Base-by-base conservation (phyloP, 2,888 invertebrate genomes). In the Osmoderma eremita region DNA sequence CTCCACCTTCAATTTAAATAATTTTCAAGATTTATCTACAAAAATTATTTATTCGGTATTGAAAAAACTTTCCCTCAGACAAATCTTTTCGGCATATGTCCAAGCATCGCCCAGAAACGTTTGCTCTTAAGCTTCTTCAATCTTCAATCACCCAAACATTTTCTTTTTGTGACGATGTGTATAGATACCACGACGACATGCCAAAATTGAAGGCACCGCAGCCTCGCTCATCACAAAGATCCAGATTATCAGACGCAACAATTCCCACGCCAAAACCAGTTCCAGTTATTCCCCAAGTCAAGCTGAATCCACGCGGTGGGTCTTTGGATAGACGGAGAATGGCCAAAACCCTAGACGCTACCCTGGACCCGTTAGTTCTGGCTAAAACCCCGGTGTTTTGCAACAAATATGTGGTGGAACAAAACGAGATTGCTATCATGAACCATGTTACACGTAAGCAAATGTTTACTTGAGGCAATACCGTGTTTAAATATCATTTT, bases 381-480 rank as follows among this genome's bases (percentile, higher is more conserved):
- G 85, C 85, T 38, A 85, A 85, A 69, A 85, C 86, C 0, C 88
- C 90, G 0, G 88, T 91, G 38, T 83, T 91, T 42, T 90, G 88
- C 77, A 92, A 92, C 79, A 88, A 86, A 72, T 92, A 91, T 77
- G 90, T 90, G 0, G 80, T 90, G 56, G 88, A 88, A 56, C 83
- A 83, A 53, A 51, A 50, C 3, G 75, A 76, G 71, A 84, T 78
- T 79, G 71, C 75, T 0, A 71, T 76, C 12, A 83, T 77, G 76
- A 54, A 78, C 71, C 76, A 72, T 42, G 71, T 77, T 62, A 78
- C 79, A 71, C 78, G 78, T 78, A 74, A 71, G 51, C 51, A 39
- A 24, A 50, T 13, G 3, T 2, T 17, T 5, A 42, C n/a, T 42
- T 5, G 3, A 42, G 5, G 13, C 1, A 42, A 30, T 30, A n/a